Percentiles rank a stretch among this genome's conserved stretches.
Conservation (phyloP, 1,140 invertebrate genomes). For the Arion vulgaris region DNA sequence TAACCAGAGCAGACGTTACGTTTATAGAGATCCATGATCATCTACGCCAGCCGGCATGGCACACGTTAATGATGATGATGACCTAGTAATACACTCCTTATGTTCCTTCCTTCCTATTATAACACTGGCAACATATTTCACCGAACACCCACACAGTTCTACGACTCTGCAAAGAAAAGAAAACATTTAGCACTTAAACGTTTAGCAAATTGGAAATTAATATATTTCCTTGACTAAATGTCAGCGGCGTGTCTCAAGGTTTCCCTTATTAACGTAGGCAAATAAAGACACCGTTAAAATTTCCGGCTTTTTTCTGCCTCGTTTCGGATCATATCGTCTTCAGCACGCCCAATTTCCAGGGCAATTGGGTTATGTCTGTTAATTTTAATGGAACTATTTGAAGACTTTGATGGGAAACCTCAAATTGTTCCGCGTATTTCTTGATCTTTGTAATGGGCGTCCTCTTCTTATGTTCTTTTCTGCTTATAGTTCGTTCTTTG, state of each 20-base stretch:
- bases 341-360: slow-evolving; percentile 8
- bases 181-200: slow-evolving; percentile 3
- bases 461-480: not conserved
- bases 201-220: not conserved
- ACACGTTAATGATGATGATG: no score
- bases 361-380: not conserved
- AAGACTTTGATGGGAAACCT: not conserved
- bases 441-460: not conserved
- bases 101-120: no score
- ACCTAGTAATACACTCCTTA: no score
- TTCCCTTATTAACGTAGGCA: not conserved
- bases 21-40: no score
- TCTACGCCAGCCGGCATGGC: no score
- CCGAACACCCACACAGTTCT: not conserved
- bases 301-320: not conserved
- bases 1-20: no score
- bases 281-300: not conserved
- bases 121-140: no score
- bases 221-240: not conserved
- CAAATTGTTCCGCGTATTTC: not conserved
- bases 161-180: not conserved
- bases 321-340: not conserved
- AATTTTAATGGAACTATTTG: not conserved
- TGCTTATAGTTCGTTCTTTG: not conserved
- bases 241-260: not conserved